A percentile compares a stretch with the other conserved stretches of the same genome.
phyloP scores from a whole-genome alignment of 2,113 vertebrate genomes.

The Hystrix brachyura region DNA sequence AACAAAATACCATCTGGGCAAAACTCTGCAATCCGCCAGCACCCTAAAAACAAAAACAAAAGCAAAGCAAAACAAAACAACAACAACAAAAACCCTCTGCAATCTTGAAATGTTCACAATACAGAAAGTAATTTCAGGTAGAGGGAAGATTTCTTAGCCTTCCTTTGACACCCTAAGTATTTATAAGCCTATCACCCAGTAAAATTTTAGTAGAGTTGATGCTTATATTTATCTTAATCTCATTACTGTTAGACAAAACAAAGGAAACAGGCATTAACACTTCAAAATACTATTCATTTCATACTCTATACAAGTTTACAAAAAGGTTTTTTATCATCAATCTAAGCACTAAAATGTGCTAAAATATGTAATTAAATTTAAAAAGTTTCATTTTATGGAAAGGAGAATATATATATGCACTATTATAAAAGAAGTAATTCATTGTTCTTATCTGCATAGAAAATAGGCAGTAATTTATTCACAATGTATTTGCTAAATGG shows the following conservation, averaged over 20 bases:
- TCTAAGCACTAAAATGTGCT: not conserved
- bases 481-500: not conserved
- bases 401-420: not conserved
- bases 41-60: too few relatives aligned
- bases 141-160: slow-evolving; percentile 21
- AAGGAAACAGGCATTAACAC: slow-evolving; percentile 66
- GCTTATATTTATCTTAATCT: slow-evolving; percentile 60
- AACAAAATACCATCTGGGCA: not conserved
- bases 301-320: slow-evolving; percentile 44
- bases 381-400: slow-evolving; percentile 17
- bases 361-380: slow-evolving; percentile 25
- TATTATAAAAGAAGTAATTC: not conserved
- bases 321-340: slow-evolving; percentile 44
- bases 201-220: slow-evolving; percentile 55
- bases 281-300: slow-evolving; percentile 69
- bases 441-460: not conserved
- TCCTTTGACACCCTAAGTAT: slow-evolving; percentile 1
- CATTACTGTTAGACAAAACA: slow-evolving; percentile 56
- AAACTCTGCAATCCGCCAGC: slow-evolving; percentile 37
- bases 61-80: too few relatives aligned
- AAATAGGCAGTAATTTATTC: not conserved
- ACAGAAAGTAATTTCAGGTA: slow-evolving; percentile 1
- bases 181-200: slow-evolving; percentile 60
- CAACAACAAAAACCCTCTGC: not conserved
- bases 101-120: slow-evolving; percentile 37